Conservation (phyloP, 1,140 invertebrate genomes). For the Sminthurides bifidus region DNA sequence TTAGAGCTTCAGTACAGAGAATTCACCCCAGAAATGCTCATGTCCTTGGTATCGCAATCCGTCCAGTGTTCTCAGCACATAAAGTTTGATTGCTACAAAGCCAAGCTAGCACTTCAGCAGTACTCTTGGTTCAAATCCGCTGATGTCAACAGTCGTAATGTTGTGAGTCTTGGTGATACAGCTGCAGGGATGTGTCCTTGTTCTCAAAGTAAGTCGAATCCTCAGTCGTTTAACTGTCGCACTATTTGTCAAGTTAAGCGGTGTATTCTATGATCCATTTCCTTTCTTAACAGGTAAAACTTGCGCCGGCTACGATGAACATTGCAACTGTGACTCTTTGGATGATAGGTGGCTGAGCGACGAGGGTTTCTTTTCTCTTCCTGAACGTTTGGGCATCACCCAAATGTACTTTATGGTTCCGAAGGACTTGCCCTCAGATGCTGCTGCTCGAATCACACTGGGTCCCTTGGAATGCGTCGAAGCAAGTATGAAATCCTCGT, state of each 20-base stretch:
- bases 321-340: conserved; percentile 72
- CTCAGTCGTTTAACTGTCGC: not conserved
- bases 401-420: conserved; percentile 79
- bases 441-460: conserved; percentile 70
- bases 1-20: conserved; percentile 76
- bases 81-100: conserved; percentile 81
- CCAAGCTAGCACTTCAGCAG: conserved; percentile 71
- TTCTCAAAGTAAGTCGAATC: conserved; percentile 46
- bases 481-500: conserved; percentile 57
- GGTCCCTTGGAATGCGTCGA: conserved; percentile 86
- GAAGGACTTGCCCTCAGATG: conserved; percentile 62
- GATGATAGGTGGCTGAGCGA: conserved; percentile 77
- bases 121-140: conserved; percentile 82
- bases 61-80: conserved; percentile 79
- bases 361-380: conserved; percentile 66
- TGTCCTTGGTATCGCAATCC: conserved; percentile 76
- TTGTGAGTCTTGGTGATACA: conserved; percentile 71
- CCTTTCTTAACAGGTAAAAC: conserved; percentile 35
- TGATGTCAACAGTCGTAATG: conserved; percentile 51
- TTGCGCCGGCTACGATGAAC: conserved; percentile 44
- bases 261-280: conserved; percentile 9
- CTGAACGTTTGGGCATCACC: conserved; percentile 70
- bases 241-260: too few relatives aligned
- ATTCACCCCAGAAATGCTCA: conserved; percentile 77
- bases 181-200: conserved; percentile 50